Base-by-base conservation (phyloP, 2,113 vertebrate species). In the Dissostichus mawsoni region DNA sequence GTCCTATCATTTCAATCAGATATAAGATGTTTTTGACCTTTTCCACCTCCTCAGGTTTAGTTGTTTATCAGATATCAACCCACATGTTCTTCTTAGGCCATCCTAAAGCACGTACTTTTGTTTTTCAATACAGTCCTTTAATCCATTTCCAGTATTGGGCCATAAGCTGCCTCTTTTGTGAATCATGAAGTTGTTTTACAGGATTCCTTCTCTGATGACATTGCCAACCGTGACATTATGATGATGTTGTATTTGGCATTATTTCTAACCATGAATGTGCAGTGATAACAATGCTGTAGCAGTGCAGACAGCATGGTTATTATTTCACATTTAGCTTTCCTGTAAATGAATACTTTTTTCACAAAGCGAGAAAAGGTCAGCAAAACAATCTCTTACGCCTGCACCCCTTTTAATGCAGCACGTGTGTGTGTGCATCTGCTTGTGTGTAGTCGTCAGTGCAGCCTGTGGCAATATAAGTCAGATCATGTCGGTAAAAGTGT, bases 401-500 rank as follows among this genome's bases (percentile, higher is more conserved):
- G 17, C 6, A 45, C 14, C 29, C 11, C 25, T 8, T 12, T 62
- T 2, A 7, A 4, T 52, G 45, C 33, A 45, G 20, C 16, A 14
- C 20, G 48, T 33, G 64, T 50, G 41, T 18, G 45, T 5, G 6
- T 3, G n/a, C n/a, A 2, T 4, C 17, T 53, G 45, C 29, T 41
- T n/a, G 13, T 45, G 16, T 71, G 36, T 57, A 64, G 48, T 70
- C 23, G 33, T 53, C 53, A 67, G 69, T 7, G 4, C 8, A 69
- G 29, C 81, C 81, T 66, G 66, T 66, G 65, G 76, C 76, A 33
- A 20, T 25, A 23, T 66, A 64, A 41, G 52, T 57, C 61, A 5
- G 47, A 75, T 74, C 76, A 56, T 70, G 82, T 58, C 29, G 8
- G 45, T 4, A n/a, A 36, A 48, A 63, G 41, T 25, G 44, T n/a